Base-by-base conservation (phyloP, 2,797 vertebrate genomes). In the Otus scops region DNA sequence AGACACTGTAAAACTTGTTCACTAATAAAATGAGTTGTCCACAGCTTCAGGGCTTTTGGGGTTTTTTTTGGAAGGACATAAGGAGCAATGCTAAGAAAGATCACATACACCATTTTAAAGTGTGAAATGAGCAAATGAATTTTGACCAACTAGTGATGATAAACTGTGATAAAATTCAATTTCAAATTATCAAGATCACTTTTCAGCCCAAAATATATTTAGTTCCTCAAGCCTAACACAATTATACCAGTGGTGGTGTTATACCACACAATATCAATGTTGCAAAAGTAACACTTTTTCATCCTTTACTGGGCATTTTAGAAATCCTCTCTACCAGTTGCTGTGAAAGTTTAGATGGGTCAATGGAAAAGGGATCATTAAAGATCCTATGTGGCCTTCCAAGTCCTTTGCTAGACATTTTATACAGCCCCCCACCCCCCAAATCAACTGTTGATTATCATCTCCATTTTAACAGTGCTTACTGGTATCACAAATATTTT, bases 51-150 rank as follows among this genome's bases (percentile, higher is more conserved):
- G n/a, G 20, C 11, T 67, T 68, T 53, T 2, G 16, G 0, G 6
- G 39, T 1, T 23, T 50, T 65, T 68, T 68, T 45, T 26, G 2
- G 27, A 81, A 88, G 53, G 50, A 32, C 27, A 26, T 12, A 34
- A 67, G 20, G 6, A 78, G 16, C 17, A 77, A 60, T 6, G 24
- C 15, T 32, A 67, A 41, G 6, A 41, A 71, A 88, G 22, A 38
- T 57, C 22, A 41, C 3, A 1, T 3, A 20, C 2, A 39, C 4
- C 0, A 0, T 32, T 75, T 76, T 45, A 12, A 67, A 61, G 23
- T 21, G 21, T 38, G 5, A 95, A 88, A n/a, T 11, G 4, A 73
- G 10, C 36, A 87, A 85, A 36, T 4, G 0, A 24, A 48, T 84
- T 84, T 43, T 78, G 43, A 63, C 47, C 24, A 76, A 34, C 30